A percentile compares a stretch with the other conserved stretches of the same genome.
These are phyloP conservation scores for Medauroidea extradentata DNA, from an alignment of 1,140 invertebrate genomes.

Conservation along the genomic window DNA sequence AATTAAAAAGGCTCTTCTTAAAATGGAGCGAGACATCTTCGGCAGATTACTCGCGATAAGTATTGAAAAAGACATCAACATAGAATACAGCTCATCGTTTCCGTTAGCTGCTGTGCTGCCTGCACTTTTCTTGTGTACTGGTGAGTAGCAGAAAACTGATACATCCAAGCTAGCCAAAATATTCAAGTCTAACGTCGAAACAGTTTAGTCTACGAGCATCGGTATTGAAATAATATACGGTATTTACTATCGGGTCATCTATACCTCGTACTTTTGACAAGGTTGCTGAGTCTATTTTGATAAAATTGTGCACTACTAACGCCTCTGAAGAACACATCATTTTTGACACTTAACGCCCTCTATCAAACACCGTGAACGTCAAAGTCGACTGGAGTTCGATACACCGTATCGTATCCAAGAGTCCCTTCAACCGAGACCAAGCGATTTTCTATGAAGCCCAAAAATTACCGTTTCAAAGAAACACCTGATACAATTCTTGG, in stretches of 20 bases:
- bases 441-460: too few relatives aligned
- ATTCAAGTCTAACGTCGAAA: conserved; percentile 1
- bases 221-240: conserved; percentile 11
- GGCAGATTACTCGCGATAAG: conserved; percentile 28
- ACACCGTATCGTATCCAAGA: too few relatives aligned
- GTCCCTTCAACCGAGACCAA: too few relatives aligned
- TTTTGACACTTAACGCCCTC: conserved; percentile 18
- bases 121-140: conserved; percentile 30
- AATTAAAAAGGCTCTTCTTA: conserved; percentile 24
- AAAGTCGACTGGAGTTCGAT: background rate
- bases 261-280: conserved; percentile 13
- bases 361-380: conserved; percentile 18
- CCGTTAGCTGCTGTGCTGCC: conserved; percentile 32
- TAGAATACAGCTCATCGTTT: conserved; percentile 28
- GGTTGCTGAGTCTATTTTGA: conserved; percentile 8
- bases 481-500: too few relatives aligned
- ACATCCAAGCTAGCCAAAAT: too few relatives aligned
- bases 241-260: background rate
- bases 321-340: conserved; percentile 5
- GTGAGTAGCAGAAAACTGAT: too few relatives aligned
- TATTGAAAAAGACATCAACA: conserved; percentile 31
- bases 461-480: too few relatives aligned
- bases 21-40: conserved; percentile 35
- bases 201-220: background rate
- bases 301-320: conserved; percentile 13